Percentiles rank a stretch among this genome's conserved stretches.
phyloP scores from a whole-genome alignment of 1,140 invertebrate species.

The Camponotus floridanus region DNA sequence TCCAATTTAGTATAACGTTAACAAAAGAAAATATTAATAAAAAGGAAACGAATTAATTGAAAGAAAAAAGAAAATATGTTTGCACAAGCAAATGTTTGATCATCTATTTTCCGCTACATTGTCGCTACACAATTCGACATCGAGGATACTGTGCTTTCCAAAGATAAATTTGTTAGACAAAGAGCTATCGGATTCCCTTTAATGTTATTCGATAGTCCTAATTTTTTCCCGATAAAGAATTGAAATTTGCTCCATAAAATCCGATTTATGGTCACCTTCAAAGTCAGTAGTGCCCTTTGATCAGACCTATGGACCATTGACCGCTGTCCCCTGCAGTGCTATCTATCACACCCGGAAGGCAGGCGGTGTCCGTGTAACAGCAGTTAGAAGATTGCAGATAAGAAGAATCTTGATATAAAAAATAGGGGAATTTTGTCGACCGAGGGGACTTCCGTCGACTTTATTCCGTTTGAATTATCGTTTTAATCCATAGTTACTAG shows the following conservation, averaged over 20 bases:
- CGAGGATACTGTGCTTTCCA: background rate
- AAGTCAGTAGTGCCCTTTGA: constrained; percentile 64
- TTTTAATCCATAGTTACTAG: constrained; percentile 69
- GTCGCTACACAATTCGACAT: background rate
- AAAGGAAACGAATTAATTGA: background rate
- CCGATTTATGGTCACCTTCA: constrained; percentile 61
- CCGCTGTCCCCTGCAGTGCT: constrained; percentile 62
- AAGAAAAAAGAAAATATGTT: too few relatives aligned
- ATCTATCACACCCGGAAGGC: constrained; percentile 64
- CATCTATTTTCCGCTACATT: constrained; percentile 11
- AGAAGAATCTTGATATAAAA: constrained; percentile 61
- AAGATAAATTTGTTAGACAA: constrained; percentile 32
- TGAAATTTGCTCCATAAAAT: constrained; percentile 57
- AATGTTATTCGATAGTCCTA: constrained; percentile 52
- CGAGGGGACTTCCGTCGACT: constrained; percentile 42
- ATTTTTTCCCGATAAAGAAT: constrained; percentile 61
- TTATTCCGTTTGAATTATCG: constrained; percentile 54
- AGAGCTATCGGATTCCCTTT: background rate
- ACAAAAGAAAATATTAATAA: background rate
- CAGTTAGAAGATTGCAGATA: constrained; percentile 65
- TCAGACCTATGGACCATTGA: constrained; percentile 66
- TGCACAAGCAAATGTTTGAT: background rate
- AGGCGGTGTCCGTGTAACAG: constrained; percentile 54
- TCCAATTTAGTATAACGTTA: background rate
- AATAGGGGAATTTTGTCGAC: constrained; percentile 38